Evolutionary conservation across 2,797 vertebrate genomes (phyloP).

Genomic region (Arctocebus calabarensis): DNA sequence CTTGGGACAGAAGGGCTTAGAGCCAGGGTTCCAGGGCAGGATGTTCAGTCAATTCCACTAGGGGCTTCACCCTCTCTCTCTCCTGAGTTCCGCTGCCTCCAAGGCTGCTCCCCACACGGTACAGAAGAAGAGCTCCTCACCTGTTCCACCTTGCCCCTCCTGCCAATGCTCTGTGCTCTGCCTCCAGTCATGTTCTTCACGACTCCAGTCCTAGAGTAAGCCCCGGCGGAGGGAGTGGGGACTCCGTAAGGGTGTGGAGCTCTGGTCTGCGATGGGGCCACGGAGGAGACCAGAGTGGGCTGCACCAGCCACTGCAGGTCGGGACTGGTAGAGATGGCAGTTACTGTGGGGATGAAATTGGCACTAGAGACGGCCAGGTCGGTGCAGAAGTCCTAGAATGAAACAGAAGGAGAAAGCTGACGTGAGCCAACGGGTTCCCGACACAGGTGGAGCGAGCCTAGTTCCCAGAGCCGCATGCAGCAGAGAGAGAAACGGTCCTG

Average conservation of each 20-base stretch:
- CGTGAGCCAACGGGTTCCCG: slow-evolving; percentile 65
- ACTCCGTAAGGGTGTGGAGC: slow-evolving; percentile 91
- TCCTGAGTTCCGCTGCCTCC: neutral
- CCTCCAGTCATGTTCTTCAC: slow-evolving; percentile 88
- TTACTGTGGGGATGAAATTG: slow-evolving; percentile 96
- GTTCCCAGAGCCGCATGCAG: slow-evolving; percentile 53
- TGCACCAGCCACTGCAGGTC: slow-evolving; percentile 97
- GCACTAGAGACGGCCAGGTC: slow-evolving; percentile 93
- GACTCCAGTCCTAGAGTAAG: slow-evolving; percentile 83
- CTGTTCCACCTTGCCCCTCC: slow-evolving; percentile 93
- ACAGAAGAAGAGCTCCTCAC: slow-evolving; percentile 83
- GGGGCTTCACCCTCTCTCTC: neutral
- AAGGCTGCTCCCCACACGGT: rapidly evolving
- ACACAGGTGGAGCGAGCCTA: neutral
- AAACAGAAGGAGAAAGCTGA: slow-evolving; percentile 61
- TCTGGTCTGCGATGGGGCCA: slow-evolving; percentile 93
- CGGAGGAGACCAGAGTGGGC: slow-evolving; percentile 93
- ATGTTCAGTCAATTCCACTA: neutral
- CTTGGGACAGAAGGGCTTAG: neutral
- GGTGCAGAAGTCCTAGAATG: slow-evolving; percentile 93
- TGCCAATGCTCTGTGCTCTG: slow-evolving; percentile 88
- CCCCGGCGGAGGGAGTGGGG: slow-evolving; percentile 78
- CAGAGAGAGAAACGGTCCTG: neutral
- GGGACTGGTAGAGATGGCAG: slow-evolving; percentile 93
- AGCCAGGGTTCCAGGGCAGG: neutral